Conservation (phyloP, 2,113 vertebrate genomes). For the Aegotheles bennettii region DNA sequence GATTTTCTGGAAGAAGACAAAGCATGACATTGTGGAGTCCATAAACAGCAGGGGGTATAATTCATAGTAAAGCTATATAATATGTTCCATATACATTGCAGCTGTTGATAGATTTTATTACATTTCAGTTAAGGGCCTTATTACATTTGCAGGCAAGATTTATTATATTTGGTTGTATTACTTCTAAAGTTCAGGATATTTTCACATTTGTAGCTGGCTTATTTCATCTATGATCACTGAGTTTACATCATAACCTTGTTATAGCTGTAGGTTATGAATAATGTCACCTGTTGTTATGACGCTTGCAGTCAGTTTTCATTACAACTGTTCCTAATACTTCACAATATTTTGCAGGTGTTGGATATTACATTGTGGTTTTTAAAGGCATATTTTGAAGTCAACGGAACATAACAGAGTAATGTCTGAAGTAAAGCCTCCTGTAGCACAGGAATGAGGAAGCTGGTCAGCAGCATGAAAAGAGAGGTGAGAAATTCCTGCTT, state of each 20-base stretch:
- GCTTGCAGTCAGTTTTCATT: constrained; percentile 72
- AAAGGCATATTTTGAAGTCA: constrained; percentile 60
- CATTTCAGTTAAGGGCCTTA: constrained; percentile 73
- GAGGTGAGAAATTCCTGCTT: background rate
- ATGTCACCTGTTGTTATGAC: constrained; percentile 77
- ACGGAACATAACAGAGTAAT: constrained; percentile 15
- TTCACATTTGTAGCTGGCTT: constrained; percentile 74
- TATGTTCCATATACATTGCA: constrained; percentile 76
- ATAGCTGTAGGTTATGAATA: constrained; percentile 65
- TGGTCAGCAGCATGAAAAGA: background rate
- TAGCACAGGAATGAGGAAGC: background rate
- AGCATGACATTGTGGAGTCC: constrained; percentile 72
- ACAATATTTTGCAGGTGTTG: constrained; percentile 70
- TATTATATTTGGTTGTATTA: constrained; percentile 75
- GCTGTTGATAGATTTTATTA: constrained; percentile 82
- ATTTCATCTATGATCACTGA: constrained; percentile 64
- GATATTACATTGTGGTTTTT: constrained; percentile 60
- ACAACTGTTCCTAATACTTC: constrained; percentile 60
- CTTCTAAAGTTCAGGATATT: constrained; percentile 72
- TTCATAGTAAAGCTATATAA: constrained; percentile 74
- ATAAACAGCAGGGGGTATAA: constrained; percentile 71
- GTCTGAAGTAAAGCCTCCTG: constrained; percentile 21
- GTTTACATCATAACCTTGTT: constrained; percentile 69
- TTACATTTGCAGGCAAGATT: constrained; percentile 74
- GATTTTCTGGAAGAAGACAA: constrained; percentile 70